Evolutionary conservation across 2,888 invertebrate genomes (phyloP).

Genomic region (Eupithecia insigniata): DNA sequence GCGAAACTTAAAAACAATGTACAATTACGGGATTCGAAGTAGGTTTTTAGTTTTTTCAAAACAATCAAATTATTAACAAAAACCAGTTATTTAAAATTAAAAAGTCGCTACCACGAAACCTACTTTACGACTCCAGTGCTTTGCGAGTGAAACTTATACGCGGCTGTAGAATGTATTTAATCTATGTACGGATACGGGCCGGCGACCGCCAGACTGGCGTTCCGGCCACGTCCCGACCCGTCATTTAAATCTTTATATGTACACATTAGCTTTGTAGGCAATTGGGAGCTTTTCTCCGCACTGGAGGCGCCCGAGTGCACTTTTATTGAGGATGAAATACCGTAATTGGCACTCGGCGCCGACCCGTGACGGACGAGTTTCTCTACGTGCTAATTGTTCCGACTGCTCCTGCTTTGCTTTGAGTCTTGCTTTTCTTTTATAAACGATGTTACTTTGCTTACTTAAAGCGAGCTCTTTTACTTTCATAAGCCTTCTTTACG

Average conservation of each 20-base stretch:
- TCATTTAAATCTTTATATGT: slow-evolving; percentile 80
- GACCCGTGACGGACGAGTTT: slow-evolving; percentile 73
- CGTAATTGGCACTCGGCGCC: slow-evolving; percentile 79
- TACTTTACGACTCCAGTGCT: neutral
- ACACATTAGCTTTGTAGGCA: slow-evolving; percentile 79
- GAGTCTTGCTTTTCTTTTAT: slow-evolving; percentile 39
- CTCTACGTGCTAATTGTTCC: slow-evolving; percentile 76
- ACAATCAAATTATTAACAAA: neutral
- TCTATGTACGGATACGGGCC: slow-evolving; percentile 33
- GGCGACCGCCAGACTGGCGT: slow-evolving; percentile 30
- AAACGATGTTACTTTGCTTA: slow-evolving; percentile 45
- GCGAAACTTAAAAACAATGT: no score
- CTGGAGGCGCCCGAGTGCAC: slow-evolving; percentile 77
- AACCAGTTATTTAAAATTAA: neutral
- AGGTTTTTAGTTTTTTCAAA: no score
- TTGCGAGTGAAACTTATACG: slow-evolving; percentile 21
- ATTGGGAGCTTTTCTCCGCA: slow-evolving; percentile 69
- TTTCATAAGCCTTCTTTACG: neutral
- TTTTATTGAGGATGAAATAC: slow-evolving; percentile 81
- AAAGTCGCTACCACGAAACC: neutral
- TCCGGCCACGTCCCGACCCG: slow-evolving; percentile 51
- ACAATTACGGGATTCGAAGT: no score
- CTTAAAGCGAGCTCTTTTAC: neutral
- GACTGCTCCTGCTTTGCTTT: slow-evolving; percentile 48
- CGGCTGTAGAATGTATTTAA: slow-evolving; percentile 21